A percentile compares a stretch with the other conserved stretches of the same genome.
These are phyloP conservation scores for Dolichoris vasculosae DNA, from an alignment of 1,140 invertebrate species.

Conservation along the genomic window DNA sequence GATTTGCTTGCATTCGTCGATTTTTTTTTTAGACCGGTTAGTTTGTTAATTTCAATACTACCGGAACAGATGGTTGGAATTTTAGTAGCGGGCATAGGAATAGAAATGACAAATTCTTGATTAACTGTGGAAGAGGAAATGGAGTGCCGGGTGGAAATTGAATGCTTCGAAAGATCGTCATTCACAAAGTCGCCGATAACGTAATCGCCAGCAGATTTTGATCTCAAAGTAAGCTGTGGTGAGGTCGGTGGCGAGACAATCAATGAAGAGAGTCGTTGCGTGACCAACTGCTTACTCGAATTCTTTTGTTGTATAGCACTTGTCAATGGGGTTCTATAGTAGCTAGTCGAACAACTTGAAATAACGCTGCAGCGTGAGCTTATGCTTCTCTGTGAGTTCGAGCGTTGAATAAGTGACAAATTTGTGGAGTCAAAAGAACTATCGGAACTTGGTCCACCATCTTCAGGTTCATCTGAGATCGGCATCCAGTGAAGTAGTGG, in stretches of 20 bases:
- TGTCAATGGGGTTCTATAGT: constrained; percentile 19
- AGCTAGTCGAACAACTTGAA: constrained; percentile 57
- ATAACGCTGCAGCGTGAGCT: constrained; percentile 60
- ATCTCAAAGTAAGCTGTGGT: constrained; percentile 61
- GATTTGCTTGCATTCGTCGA: constrained; percentile 58
- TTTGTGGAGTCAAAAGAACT: constrained; percentile 65
- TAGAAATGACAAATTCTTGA: constrained; percentile 57
- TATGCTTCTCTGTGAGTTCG: constrained; percentile 70
- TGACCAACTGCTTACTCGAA: constrained; percentile 24
- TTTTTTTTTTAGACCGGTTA: constrained; percentile 70
- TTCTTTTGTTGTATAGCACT: constrained; percentile 36
- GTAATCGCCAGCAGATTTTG: constrained; percentile 65
- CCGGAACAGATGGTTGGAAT: constrained; percentile 33
- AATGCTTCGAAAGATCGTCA: constrained; percentile 12
- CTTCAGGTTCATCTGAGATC: constrained; percentile 62
- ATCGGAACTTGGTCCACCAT: constrained; percentile 64
- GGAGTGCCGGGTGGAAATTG: constrained; percentile 47
- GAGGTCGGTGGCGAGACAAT: constrained; percentile 65
- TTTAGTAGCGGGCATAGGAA: constrained; percentile 49
- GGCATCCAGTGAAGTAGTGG: constrained; percentile 76
- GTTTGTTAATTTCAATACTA: constrained; percentile 64
- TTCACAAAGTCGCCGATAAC: constrained; percentile 26
- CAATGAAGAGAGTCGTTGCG: constrained; percentile 59
- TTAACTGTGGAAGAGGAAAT: constrained; percentile 44
- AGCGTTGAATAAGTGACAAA: constrained; percentile 57